Percentiles rank a stretch among this genome's conserved stretches.
Evolutionary conservation across 2,888 invertebrate species (phyloP).

Genomic region (Eilema sororculum): DNA sequence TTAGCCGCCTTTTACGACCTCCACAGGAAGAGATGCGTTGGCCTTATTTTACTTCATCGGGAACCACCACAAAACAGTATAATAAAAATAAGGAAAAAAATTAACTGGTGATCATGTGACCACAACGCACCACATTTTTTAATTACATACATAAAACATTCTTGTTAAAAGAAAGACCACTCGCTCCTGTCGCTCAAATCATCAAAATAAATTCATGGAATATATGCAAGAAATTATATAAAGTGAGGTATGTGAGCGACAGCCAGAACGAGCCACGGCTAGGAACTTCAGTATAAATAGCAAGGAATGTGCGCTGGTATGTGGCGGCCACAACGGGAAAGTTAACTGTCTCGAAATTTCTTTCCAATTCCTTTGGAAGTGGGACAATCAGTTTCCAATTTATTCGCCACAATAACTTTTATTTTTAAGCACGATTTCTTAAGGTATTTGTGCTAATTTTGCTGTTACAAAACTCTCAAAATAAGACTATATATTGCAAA

Average conservation of each 20-base stretch:
- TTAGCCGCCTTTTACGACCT: too few relatives aligned
- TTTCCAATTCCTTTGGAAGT: constrained; percentile 29
- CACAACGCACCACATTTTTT: constrained; percentile 3
- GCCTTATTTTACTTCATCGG: too few relatives aligned
- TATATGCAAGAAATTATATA: constrained; percentile 34
- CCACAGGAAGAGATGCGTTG: too few relatives aligned
- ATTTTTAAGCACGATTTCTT: not conserved
- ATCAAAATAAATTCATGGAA: constrained; percentile 32
- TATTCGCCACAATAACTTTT: not conserved
- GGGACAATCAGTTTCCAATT: constrained; percentile 20
- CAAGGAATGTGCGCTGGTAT: constrained; percentile 59
- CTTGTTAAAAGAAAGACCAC: not conserved
- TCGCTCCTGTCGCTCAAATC: constrained; percentile 9
- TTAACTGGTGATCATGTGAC: not conserved
- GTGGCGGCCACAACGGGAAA: constrained; percentile 39
- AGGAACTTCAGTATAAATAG: constrained; percentile 62
- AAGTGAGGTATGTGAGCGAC: constrained; percentile 55
- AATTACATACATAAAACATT: not conserved
- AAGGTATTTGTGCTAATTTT: not conserved
- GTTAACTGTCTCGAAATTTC: constrained; percentile 46
- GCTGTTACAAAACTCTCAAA: not conserved
- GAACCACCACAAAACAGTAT: not conserved
- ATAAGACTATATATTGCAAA: too few relatives aligned
- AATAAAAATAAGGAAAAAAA: not conserved
- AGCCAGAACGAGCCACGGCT: constrained; percentile 54